Base-by-base conservation (phyloP, 2,888 invertebrate genomes). In the Campoplex nolae region DNA sequence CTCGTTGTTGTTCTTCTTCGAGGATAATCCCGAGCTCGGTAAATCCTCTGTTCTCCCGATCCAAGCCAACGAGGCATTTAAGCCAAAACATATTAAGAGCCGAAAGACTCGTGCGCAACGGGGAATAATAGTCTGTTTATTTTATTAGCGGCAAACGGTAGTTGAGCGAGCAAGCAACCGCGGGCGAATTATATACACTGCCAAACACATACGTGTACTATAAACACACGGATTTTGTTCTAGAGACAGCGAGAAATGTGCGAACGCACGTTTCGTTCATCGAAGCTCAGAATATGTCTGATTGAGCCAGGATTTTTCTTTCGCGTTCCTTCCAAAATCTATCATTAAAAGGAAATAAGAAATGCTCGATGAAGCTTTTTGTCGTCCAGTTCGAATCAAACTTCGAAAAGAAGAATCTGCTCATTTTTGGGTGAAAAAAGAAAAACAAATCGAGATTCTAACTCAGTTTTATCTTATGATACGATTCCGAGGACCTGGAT, bases 51-150 rank as follows among this genome's bases (percentile, higher is more conserved):
- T 88, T 88, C 76, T 88, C 76, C 89, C 38, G 68, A 48, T 62
- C 58, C 68, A 84, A 88, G 79, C 90, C 78, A 35, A 56, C 74
- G 75, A 83, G 74, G 70, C 81, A 71, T 83, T 83, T 84, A 90
- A 91, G 89, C 79, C 73, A 89, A 91, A 92, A 91, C 91, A 91
- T 87, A 92, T 93, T 92, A 92, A 90, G 77, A 86, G 80, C 81
- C 81, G 83, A 28, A 35, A 85, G 88, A 88, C 89, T 77, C 67
- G 65, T 67, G 70, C 35, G 42, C 68, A 42, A 45, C 84, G 84
- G 83, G 86, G 89, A 67, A 93, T 93, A 93, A 93, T 92, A 84
- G 91, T 84, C 86, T 93, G 92, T 93, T 93, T 93, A 93, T 93
- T 93, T 93, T 91, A 93, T 91, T 91, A 93, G 92, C 88, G 90